Evolutionary conservation across 1,140 invertebrate genomes (phyloP), one percentile per base, ranked within the genome.

Genomic region (Drosophila parvula): DNA sequence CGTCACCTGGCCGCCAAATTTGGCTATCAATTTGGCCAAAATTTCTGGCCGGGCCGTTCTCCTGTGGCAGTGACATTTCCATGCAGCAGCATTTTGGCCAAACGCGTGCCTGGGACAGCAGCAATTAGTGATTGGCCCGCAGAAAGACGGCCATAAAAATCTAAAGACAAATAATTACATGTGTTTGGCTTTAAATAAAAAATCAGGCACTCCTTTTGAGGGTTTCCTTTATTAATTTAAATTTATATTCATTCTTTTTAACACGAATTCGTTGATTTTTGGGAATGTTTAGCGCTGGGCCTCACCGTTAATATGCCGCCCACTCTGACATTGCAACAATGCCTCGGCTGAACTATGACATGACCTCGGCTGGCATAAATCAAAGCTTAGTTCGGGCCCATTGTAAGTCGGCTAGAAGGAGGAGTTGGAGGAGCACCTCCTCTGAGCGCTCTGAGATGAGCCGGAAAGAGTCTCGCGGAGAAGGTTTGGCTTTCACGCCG

Each of bases 401-500:
- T 88, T 86, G 83, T 79, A 62, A 78, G 41, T 74, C 68, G 59
- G 53, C 58, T 69, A 69, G 11, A 22, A 32, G 30, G 16, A 34
- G 9, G 27, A 22, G 41, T n/a, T 18, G 28, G n/a, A 22, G 10
- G 27, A 22, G n/a, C 45, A 65, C 45, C 48, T 63, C 61, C 34
- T 43, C 45, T 34, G 30, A 74, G 82, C 22, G 82, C 22, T 22
- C 22, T 22, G 3, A 22, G 22, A 88, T 88, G 83, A 56, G 70
- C 55, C 57, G 60, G 44, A 40, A 57, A 70, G 51, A 45, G 34
- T 61, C 56, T 40, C 28, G 58, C n/a, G 30, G 45, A 47, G 55
- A 74, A 83, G 84, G 83, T 83, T 86, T 86, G 83, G 83, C 84
- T 83, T 86, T 86, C 83, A 86, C 63, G 69, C 61, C 45, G 51